These are phyloP conservation scores for Tipula lateralis DNA, from an alignment of 2,888 invertebrate species.

Conservation along the genomic window DNA sequence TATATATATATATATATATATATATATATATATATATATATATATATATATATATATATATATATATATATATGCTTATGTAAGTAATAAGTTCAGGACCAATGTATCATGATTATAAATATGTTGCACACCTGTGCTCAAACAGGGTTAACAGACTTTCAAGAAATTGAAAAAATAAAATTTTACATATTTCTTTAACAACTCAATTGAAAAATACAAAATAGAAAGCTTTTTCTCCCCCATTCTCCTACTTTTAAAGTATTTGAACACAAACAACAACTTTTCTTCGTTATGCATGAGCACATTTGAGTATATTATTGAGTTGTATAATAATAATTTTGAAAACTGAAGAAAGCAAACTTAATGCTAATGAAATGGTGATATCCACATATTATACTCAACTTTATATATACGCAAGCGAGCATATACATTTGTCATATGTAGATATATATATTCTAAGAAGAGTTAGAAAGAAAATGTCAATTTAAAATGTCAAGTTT, in stretches of 20 bases:
- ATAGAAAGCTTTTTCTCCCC: background rate
- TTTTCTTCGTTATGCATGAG: background rate
- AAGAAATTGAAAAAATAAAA: background rate
- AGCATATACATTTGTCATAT: background rate
- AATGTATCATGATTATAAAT: background rate
- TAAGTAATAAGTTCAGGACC: background rate
- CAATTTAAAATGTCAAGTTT: background rate
- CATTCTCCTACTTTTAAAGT: background rate
- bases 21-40: no score
- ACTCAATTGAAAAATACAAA: background rate
- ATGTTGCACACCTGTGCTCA: background rate
- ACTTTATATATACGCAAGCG: background rate
- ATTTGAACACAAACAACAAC: background rate
- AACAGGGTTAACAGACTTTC: background rate
- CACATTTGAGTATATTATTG: background rate
- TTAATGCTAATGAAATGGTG: background rate
- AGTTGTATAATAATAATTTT: background rate
- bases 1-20: no score
- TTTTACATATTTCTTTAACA: background rate
- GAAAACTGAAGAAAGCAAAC: background rate
- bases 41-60: no score
- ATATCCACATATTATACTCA: no score
- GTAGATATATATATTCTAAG: background rate
- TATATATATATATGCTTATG: no score
- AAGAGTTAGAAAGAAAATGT: background rate